phyloP scores from a whole-genome alignment of 2,797 vertebrate species.

The Mormyrus hasselquistii region DNA sequence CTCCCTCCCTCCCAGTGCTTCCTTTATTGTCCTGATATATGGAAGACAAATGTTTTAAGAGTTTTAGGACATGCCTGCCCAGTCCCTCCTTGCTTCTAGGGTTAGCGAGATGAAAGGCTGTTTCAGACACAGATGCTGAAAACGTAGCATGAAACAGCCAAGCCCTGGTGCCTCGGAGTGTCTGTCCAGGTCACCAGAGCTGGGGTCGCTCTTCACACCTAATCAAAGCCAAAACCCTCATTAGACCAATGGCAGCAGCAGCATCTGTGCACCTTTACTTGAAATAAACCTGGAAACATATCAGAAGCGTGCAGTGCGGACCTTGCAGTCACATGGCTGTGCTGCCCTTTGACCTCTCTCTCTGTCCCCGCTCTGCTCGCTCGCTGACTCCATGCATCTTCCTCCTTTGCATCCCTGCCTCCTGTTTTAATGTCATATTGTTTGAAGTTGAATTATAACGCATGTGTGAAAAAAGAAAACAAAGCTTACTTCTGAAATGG shows the following conservation, averaged over 20 bases:
- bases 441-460: conserved; percentile 61
- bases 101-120: background rate
- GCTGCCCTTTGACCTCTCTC: conserved; percentile 33
- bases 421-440: conserved; percentile 58
- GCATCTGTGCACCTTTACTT: conserved; percentile 49
- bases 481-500: conserved; percentile 45
- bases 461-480: conserved; percentile 57
- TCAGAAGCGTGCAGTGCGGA: conserved; percentile 48
- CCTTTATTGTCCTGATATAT: background rate
- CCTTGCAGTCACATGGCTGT: conserved; percentile 28
- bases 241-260: conserved; percentile 38
- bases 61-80: background rate
- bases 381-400: conserved; percentile 53
- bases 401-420: conserved; percentile 61
- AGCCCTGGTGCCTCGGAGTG: background rate
- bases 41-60: background rate
- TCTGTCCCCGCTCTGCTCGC: conserved; percentile 22
- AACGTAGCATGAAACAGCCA: background rate
- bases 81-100: background rate
- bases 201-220: background rate
- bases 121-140: background rate
- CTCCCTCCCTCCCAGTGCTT: background rate
- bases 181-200: conserved; percentile 14
- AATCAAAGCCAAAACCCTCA: conserved; percentile 17
- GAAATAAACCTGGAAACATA: conserved; percentile 55